phyloP scores from a whole-genome alignment of 2,888 invertebrate species.

The Lasius platythorax region DNA sequence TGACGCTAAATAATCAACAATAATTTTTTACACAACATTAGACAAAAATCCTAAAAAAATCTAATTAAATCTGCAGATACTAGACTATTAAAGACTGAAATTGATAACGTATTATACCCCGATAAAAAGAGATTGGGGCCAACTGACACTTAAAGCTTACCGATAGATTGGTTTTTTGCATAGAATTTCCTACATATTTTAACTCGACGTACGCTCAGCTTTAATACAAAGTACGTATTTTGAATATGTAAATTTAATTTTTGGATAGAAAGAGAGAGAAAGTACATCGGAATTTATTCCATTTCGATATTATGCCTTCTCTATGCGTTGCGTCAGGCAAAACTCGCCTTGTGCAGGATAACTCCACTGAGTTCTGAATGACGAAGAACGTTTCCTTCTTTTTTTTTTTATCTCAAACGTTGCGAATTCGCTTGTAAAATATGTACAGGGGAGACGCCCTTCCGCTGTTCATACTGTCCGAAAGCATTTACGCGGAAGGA shows the following conservation, averaged over 20 bases:
- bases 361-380: conserved; percentile 74
- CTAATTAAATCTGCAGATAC: background rate
- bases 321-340: conserved; percentile 75
- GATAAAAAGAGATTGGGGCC: background rate
- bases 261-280: background rate
- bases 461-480: conserved; percentile 94
- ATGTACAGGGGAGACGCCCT: conserved; percentile 89
- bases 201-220: background rate
- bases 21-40: background rate
- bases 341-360: conserved; percentile 79
- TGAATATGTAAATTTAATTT: background rate
- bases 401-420: conserved; percentile 50
- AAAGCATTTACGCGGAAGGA: conserved; percentile 95
- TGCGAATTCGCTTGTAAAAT: conserved; percentile 63
- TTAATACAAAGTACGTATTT: background rate
- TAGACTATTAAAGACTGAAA: background rate
- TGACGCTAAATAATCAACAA: background rate
- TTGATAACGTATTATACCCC: background rate
- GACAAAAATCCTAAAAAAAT: background rate
- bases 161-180: background rate
- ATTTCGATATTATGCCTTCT: conserved; percentile 45
- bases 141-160: background rate
- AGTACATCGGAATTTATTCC: background rate
- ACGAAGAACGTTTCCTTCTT: conserved; percentile 56
- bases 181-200: background rate